A percentile compares a stretch with the other conserved stretches of the same genome.
phyloP scores from a whole-genome alignment of 2,797 vertebrate species.

The Miichthys miiuy region DNA sequence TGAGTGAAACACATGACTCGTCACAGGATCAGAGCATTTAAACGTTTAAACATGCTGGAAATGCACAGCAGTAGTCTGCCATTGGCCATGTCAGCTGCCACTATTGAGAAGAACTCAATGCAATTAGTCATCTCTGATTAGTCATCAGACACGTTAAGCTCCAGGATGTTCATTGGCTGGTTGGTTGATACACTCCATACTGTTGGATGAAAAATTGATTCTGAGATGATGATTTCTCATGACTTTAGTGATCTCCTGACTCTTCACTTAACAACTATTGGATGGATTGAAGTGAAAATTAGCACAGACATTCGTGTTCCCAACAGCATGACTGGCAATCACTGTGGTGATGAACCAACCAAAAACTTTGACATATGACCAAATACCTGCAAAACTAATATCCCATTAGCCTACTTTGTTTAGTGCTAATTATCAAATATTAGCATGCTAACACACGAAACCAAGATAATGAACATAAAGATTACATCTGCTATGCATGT shows the following conservation, averaged over 20 bases:
- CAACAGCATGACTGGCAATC: not conserved
- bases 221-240: not conserved
- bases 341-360: not conserved
- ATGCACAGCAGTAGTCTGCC: not conserved
- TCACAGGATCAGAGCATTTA: slow-evolving; percentile 1
- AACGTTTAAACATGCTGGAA: not conserved
- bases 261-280: no score
- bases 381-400: not conserved
- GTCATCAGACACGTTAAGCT: not conserved
- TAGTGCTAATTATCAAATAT: not conserved
- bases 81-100: not conserved
- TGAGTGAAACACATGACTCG: slow-evolving; percentile 2
- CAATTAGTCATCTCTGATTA: not conserved
- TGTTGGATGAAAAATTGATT: not conserved
- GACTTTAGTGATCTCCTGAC: no score
- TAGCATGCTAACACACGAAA: no score
- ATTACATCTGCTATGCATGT: no score
- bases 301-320: not conserved
- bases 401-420: not conserved
- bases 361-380: no score
- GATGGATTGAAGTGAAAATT: no score
- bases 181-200: not conserved
- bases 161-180: not conserved
- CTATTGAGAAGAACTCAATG: not conserved
- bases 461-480: no score